phyloP scores from a whole-genome alignment of 1,140 invertebrate species.

The Phortica variegata region DNA sequence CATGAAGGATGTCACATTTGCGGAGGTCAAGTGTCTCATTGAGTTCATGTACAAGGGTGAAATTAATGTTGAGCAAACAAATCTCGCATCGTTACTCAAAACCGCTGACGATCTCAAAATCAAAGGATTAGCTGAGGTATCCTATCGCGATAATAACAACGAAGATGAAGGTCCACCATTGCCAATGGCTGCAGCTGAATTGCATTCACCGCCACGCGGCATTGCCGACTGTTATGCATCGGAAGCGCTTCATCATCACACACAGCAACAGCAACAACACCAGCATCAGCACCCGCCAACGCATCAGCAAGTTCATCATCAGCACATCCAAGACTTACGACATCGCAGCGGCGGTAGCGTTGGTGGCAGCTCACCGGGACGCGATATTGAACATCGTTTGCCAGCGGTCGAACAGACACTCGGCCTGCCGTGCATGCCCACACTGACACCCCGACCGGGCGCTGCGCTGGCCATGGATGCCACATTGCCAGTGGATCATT shows the following conservation, averaged over 20 bases:
- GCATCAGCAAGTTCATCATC: constrained; percentile 5
- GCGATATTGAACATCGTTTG: constrained; percentile 24
- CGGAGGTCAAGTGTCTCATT: constrained; percentile 81
- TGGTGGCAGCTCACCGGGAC: constrained; percentile 2
- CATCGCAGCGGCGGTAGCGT: no score
- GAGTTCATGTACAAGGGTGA: constrained; percentile 96
- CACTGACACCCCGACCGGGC: constrained; percentile 26
- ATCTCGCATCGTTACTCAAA: constrained; percentile 81
- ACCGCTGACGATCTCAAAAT: constrained; percentile 89
- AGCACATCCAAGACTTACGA: background rate
- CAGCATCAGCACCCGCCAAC: constrained; percentile 2
- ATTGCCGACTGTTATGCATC: constrained; percentile 33
- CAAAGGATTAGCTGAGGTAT: constrained; percentile 86
- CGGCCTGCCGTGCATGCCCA: constrained; percentile 26
- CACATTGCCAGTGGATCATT: constrained; percentile 29
- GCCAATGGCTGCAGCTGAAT: constrained; percentile 52
- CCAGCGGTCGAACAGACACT: constrained; percentile 21
- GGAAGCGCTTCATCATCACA: constrained; percentile 33
- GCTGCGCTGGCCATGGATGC: constrained; percentile 12
- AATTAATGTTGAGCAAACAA: constrained; percentile 90
- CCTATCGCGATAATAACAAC: constrained; percentile 69
- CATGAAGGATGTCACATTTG: constrained; percentile 81
- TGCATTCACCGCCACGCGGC: constrained; percentile 44
- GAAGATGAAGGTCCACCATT: constrained; percentile 47
- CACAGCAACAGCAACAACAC: constrained; percentile 13